phyloP scores from a whole-genome alignment of 2,888 invertebrate genomes.

The Drosophila pseudotalamancana region DNA sequence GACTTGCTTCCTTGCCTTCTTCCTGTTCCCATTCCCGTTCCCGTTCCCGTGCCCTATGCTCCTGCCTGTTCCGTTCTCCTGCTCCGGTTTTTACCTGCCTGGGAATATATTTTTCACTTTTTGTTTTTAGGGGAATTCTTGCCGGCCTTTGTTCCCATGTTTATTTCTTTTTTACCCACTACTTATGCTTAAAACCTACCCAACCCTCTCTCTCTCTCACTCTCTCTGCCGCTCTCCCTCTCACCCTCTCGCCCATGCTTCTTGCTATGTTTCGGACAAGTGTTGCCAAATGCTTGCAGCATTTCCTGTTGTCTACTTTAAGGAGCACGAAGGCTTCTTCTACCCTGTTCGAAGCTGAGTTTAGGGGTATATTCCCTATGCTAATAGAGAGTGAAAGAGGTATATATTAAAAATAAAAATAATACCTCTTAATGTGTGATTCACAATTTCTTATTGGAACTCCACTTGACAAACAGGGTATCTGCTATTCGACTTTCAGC shows the following conservation, averaged over 20 bases:
- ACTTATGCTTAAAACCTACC: constrained; percentile 8
- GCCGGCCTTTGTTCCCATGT: constrained; percentile 25
- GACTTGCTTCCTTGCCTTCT: constrained; percentile 49
- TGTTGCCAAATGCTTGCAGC: constrained; percentile 77
- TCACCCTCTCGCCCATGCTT: constrained; percentile 4
- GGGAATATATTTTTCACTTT: constrained; percentile 64
- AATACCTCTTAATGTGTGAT: no score
- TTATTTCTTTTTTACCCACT: constrained; percentile 11
- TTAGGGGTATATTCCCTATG: not conserved
- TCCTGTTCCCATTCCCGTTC: constrained; percentile 48
- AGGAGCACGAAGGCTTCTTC: constrained; percentile 35
- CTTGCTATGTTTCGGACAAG: constrained; percentile 42
- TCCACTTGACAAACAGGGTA: constrained; percentile 11
- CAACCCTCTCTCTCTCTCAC: constrained; percentile 18
- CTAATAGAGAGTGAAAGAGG: no score
- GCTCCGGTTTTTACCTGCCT: constrained; percentile 63
- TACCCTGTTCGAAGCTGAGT: constrained; percentile 3
- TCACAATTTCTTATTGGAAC: no score
- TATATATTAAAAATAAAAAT: no score
- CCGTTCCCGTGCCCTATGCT: constrained; percentile 14
- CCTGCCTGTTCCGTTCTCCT: constrained; percentile 9
- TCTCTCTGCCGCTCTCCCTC: not conserved
- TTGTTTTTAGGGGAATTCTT: constrained; percentile 59
- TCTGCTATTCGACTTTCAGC: not conserved
- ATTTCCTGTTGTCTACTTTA: constrained; percentile 73